Evolutionary conservation across 2,888 invertebrate species (phyloP), one percentile per base, ranked within the genome.

Genomic region (Amorpha juglandis): DNA sequence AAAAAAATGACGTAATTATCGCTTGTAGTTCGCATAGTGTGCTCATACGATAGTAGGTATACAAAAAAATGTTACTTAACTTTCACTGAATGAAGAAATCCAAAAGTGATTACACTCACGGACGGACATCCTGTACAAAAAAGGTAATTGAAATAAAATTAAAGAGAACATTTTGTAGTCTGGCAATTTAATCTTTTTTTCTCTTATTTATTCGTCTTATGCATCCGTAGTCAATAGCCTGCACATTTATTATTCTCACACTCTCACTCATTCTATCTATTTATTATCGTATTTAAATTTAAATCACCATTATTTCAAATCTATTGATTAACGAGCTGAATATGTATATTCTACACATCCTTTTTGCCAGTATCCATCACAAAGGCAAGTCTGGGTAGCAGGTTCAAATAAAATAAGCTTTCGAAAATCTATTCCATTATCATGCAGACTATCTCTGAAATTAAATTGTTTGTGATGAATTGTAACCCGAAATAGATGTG

Each of bases 121-220:
- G 77, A 76, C 85, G 79, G 81, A 84, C 82, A 86, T 89, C 89
- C 88, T 87, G 85, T 81, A 75, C 81, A 87, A 88, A 86, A 87
- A 86, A 79, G 70, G 68, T 83, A 87, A 88, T 85, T 83, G 83
- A 85, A 87, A 84, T 80, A 82, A 83, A 84, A 85, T 84, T 79
- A 79, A 82, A 82, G 75, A 76, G 71, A 77, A 78, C 73, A 76
- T 78, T 78, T 72, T 72, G 77, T 76, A 70, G 76, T 71, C 76
- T 65, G 71, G 73, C 76, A 78, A 81, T 82, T 82, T 79, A 74
- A 64, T 74, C 74, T 75, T 75, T 77, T 78, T 74, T 70, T 73
- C 76, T 77, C 72, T 77, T 78, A 78, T 71, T 74, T 68, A n/a
- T 27, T 73, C 70, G 69, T 76, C 68, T 64, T 74, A 76, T 75